phyloP scores from a whole-genome alignment of 2,113 vertebrate genomes.

The Barbus barbus region DNA sequence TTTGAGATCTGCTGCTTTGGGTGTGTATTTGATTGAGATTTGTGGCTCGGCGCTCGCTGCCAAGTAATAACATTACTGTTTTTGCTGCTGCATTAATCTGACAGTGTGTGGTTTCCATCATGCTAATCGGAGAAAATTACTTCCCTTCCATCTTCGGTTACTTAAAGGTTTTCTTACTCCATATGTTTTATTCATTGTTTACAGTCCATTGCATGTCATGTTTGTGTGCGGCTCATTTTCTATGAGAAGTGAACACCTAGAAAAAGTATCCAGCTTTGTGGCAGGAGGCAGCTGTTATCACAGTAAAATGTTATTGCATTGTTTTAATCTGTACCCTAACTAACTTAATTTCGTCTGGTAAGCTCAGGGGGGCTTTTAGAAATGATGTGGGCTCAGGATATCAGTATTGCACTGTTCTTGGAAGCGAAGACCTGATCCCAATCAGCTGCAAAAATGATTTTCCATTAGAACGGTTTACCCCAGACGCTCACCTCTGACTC shows the following conservation, averaged over 20 bases:
- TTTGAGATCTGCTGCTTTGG: neutral
- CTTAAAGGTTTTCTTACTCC: slow-evolving; percentile 6
- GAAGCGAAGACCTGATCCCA: neutral
- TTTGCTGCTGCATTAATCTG: slow-evolving; percentile 32
- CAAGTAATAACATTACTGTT: slow-evolving; percentile 30
- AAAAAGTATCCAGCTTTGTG: neutral
- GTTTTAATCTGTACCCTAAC: slow-evolving; percentile 19
- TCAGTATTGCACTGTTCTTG: neutral
- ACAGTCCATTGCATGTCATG: neutral
- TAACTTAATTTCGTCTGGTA: slow-evolving; percentile 17
- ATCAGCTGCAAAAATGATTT: slow-evolving; percentile 5
- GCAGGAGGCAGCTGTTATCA: neutral
- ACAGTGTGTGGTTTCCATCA: slow-evolving; percentile 44
- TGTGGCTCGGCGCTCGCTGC: neutral
- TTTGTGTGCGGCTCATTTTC: neutral
- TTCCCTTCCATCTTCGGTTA: slow-evolving; percentile 24
- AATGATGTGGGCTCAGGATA: slow-evolving; percentile 3
- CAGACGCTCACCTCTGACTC: neutral
- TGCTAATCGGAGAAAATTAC: slow-evolving; percentile 39
- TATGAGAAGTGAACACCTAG: neutral
- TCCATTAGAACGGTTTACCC: neutral
- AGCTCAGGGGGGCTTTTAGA: neutral
- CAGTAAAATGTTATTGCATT: neutral
- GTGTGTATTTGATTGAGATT: slow-evolving; percentile 27
- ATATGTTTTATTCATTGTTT: slow-evolving; percentile 44